Evolutionary conservation across 2,797 vertebrate species (phyloP).

Genomic region (Lagodon rhomboides): DNA sequence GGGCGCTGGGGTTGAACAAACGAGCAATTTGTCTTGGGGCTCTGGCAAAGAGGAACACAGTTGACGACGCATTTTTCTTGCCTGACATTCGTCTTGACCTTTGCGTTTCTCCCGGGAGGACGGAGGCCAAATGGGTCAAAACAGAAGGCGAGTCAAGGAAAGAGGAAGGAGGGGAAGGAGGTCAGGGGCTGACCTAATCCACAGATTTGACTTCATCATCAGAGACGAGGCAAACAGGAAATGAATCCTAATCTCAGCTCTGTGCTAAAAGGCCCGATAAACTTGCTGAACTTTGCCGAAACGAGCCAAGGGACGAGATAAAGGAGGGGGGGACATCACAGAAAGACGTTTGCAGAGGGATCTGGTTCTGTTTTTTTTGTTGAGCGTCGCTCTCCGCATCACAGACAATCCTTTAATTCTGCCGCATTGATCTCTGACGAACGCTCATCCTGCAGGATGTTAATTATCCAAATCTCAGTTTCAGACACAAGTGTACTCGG

Average conservation of each 20-base stretch:
- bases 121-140: slow-evolving; percentile 51
- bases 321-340: neutral
- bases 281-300: slow-evolving; percentile 17
- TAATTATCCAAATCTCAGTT: slow-evolving; percentile 1
- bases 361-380: neutral
- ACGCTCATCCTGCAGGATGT: neutral
- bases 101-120: slow-evolving; percentile 35
- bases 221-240: slow-evolving; percentile 63
- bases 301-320: slow-evolving; percentile 23
- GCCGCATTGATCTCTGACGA: neutral
- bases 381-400: neutral
- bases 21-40: slow-evolving; percentile 12
- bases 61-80: neutral
- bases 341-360: slow-evolving; percentile 12
- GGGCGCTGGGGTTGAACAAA: slow-evolving; percentile 36
- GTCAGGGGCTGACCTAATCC: slow-evolving; percentile 66
- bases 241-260: slow-evolving; percentile 64
- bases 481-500: neutral
- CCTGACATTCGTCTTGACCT: slow-evolving; percentile 23
- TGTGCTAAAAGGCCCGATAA: slow-evolving; percentile 32
- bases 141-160: slow-evolving; percentile 16
- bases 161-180: slow-evolving; percentile 32
- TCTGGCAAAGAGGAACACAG: slow-evolving; percentile 16
- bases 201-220: slow-evolving; percentile 65
- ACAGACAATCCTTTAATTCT: slow-evolving; percentile 12